phyloP scores from a whole-genome alignment of 2,113 vertebrate species.

The Pachycephala philippinensis region DNA sequence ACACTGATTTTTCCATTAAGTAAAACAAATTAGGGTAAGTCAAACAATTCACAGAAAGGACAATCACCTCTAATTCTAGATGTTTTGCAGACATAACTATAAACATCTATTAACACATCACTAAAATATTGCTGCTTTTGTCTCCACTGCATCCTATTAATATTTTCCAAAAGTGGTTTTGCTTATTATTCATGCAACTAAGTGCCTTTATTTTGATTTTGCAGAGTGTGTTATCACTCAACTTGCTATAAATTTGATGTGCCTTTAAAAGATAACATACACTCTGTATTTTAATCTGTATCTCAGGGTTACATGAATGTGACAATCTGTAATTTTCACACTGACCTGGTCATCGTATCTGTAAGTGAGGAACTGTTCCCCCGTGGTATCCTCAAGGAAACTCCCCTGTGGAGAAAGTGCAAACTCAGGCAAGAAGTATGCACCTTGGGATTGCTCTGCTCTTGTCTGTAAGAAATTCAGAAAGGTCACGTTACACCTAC shows the following conservation, averaged over 20 bases:
- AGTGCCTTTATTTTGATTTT: background rate
- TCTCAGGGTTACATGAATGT: background rate
- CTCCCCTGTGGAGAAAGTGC: constrained; percentile 92
- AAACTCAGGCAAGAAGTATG: constrained; percentile 92
- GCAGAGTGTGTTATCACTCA: rapidly evolving
- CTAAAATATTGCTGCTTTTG: background rate
- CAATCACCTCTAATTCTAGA: background rate
- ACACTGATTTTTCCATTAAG: background rate
- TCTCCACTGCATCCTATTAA: background rate
- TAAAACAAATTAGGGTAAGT: background rate
- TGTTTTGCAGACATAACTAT: background rate
- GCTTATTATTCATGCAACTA: background rate
- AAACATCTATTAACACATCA: background rate
- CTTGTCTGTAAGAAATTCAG: constrained; percentile 71
- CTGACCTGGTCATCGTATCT: constrained; percentile 89
- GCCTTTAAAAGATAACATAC: background rate
- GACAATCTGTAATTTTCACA: background rate
- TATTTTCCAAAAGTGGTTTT: background rate
- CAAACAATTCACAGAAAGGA: background rate
- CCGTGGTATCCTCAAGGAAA: constrained; percentile 88
- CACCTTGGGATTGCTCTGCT: constrained; percentile 79
- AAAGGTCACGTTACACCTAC: background rate
- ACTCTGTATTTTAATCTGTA: background rate
- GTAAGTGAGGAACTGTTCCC: constrained; percentile 88
- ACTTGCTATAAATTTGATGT: background rate